Evolutionary conservation across 2,113 vertebrate species (phyloP).

Genomic region (Trogon surrucura): DNA sequence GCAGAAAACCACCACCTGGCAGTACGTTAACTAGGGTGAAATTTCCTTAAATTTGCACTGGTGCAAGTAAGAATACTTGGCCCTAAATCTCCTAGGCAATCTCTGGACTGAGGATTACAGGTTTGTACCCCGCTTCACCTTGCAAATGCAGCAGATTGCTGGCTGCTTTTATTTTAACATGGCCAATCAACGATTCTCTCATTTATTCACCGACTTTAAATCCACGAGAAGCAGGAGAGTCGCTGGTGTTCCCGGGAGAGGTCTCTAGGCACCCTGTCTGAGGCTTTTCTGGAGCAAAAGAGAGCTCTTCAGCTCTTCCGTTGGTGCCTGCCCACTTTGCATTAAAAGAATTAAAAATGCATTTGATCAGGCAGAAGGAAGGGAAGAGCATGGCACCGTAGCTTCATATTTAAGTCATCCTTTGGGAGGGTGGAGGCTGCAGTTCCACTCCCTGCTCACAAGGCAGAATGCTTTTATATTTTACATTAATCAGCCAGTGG

Average conservation of each 20-base stretch:
- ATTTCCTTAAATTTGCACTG: constrained; percentile 39
- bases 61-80: constrained; percentile 20
- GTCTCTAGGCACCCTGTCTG: neutral
- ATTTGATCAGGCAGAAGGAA: constrained; percentile 5
- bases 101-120: neutral
- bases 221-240: neutral
- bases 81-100: constrained; percentile 8
- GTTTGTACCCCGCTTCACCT: neutral
- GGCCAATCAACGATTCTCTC: neutral
- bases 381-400: neutral
- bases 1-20: constrained; percentile 31
- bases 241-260: neutral
- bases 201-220: neutral
- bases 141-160: neutral
- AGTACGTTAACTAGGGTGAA: neutral
- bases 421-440: constrained; percentile 1
- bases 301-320: neutral
- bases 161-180: neutral
- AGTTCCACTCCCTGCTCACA: neutral
- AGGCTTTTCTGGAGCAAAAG: neutral
- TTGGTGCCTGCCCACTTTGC: neutral
- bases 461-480: constrained; percentile 18
- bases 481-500: neutral
- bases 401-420: neutral
- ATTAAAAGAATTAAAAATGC: constrained; percentile 22